Percentiles rank a stretch among this genome's conserved stretches.
Evolutionary conservation across 1,140 invertebrate genomes (phyloP).

Genomic region (Octopus bimaculoides): DNA sequence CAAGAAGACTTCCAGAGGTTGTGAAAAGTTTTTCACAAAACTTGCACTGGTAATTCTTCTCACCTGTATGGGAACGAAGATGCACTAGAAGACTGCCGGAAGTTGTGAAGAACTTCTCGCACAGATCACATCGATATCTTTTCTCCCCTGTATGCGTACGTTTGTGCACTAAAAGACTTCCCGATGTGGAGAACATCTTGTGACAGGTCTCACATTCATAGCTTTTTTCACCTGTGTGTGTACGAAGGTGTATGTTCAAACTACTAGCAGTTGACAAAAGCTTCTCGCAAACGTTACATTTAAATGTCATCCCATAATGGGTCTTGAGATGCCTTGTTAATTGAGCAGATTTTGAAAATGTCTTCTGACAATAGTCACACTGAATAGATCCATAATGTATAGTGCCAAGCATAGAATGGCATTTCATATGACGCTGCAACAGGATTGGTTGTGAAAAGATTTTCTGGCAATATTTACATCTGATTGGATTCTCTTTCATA

Average conservation of each 20-base stretch:
- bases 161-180: constrained; percentile 29
- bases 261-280: neutral
- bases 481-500: too few relatives aligned
- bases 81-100: constrained; percentile 12
- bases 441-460: too few relatives aligned
- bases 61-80: constrained; percentile 11
- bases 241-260: constrained; percentile 35
- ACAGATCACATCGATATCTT: constrained; percentile 14
- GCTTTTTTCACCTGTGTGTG: constrained; percentile 33
- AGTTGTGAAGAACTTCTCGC: constrained; percentile 15
- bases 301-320: neutral
- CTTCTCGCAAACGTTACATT: neutral
- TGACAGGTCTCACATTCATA: constrained; percentile 35
- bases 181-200: constrained; percentile 22
- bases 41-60: constrained; percentile 8
- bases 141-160: constrained; percentile 17
- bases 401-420: too few relatives aligned
- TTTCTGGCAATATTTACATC: too few relatives aligned
- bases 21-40: constrained; percentile 17
- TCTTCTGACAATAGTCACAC: too few relatives aligned
- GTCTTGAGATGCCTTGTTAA: too few relatives aligned
- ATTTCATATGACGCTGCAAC: too few relatives aligned
- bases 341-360: too few relatives aligned
- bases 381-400: too few relatives aligned
- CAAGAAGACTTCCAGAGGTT: neutral